phyloP scores from a whole-genome alignment of 2,888 invertebrate genomes.

The Beris morrisii region DNA sequence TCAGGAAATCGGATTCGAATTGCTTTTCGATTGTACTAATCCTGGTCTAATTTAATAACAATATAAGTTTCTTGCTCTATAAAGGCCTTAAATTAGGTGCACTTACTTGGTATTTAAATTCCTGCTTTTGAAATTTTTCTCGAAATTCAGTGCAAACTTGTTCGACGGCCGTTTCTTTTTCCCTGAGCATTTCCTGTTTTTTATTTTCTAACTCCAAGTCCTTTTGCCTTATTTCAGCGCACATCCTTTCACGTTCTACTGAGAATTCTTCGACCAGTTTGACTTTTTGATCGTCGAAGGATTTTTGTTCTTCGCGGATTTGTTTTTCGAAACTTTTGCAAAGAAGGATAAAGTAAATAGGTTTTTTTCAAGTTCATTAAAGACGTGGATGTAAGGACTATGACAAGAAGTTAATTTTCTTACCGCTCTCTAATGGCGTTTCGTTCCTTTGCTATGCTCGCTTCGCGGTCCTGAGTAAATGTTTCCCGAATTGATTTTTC shows the following conservation, averaged over 20 bases:
- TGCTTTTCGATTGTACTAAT: conserved; percentile 62
- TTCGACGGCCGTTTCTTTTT: conserved; percentile 58
- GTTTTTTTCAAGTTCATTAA: background rate
- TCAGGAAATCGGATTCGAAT: conserved; percentile 63
- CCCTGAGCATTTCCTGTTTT: conserved; percentile 54
- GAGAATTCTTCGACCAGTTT: conserved; percentile 58
- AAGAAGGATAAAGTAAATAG: background rate
- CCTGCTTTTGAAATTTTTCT: conserved; percentile 58
- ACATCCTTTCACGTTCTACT: conserved; percentile 55
- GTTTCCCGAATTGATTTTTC: conserved; percentile 64
- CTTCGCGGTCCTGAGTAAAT: conserved; percentile 65
- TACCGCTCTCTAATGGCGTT: conserved; percentile 62
- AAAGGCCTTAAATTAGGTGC: background rate
- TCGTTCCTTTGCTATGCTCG: conserved; percentile 64
- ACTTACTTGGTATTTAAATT: conserved; percentile 53
- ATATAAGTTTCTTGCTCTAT: conserved; percentile 34
- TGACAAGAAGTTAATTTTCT: conserved; percentile 1
- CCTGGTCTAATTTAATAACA: conserved; percentile 56
- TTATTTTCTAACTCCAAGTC: conserved; percentile 53
- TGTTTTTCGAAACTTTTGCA: conserved; percentile 58
- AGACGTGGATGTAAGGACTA: conserved; percentile 6
- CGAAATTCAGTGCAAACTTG: conserved; percentile 58
- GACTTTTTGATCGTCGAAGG: conserved; percentile 61
- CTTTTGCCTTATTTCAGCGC: conserved; percentile 56
- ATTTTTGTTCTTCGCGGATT: conserved; percentile 60